Base-by-base conservation (phyloP, 2,797 vertebrate genomes). In the Chaetophractus vellerosus region DNA sequence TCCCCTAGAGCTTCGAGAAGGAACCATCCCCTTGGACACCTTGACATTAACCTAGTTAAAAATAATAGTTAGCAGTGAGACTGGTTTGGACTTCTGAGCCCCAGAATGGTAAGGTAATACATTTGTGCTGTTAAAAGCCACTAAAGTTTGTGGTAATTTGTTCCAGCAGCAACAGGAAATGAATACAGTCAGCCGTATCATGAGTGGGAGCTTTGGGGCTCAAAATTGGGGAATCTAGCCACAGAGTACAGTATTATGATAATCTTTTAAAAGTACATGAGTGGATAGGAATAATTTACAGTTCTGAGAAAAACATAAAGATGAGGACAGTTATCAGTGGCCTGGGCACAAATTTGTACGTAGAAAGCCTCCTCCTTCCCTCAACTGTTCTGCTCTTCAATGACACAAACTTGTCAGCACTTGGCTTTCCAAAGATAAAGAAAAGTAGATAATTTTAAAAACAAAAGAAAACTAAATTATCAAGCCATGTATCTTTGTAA, bases 401-500 rank as follows among this genome's bases (percentile, higher is more conserved):
- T 10, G 38, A n/a, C 15, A 74, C 19, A 55, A 63, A 76, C 19
- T 90, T 45, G 55, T 19, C 59, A 61, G 31, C 2, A 64, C 24
- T 84, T 91, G 85, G 6, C 45, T 80, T 33, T 14, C 15, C 48
- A 41, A 57, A 16, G 6, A 82, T 72, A 38, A 64, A 93, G 19
- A 16, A 61, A 57, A 45, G 36, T n/a, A n/a, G n/a, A n/a, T 74
- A 24, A 81, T 55, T 78, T 92, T 59, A 75, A 71, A 57, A 36
- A 66, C 1, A 61, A 88, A 92, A 18, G 4, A 64, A 91, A 86
- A 36, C 36, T 23, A 80, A 48, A 61, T 86, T 52, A 95, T 61
- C 18, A 89, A 91, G 31, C 10, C 48, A 78, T 4, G 2, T 86
- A 6, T 55, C 26, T 33, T 69, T 50, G 5, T 33, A 36, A 75